Evolutionary conservation across 2,888 invertebrate species (phyloP), one percentile per base, ranked within the genome.

Genomic region (Stenurella melanura): DNA sequence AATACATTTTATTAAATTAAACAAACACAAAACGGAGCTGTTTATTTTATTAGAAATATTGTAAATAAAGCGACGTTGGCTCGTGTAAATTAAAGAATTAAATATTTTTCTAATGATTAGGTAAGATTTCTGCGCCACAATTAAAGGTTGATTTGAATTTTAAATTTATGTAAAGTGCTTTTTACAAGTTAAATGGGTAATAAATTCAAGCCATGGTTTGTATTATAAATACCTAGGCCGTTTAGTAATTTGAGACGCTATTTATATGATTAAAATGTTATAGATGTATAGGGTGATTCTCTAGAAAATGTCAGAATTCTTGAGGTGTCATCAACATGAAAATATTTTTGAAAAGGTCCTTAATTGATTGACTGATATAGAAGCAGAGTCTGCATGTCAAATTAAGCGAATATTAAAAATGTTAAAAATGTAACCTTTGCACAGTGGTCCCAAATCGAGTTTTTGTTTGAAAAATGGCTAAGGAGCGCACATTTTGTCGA

Each of bases 131-230:
- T 21, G 50, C 54, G 50, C 19, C 21, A 17, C 61, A 17, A 61
- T 38, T 38, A 42, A 58, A 12, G n/a, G 42, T n/a, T 19, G 21
- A 70, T 61, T 60, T 70, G 19, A 70, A 70, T 70, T 69, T 60
- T 42, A 70, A 70, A 61, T 70, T 38, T 70, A 70, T 70, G 70
- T 38, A 60, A 60, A 70, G 18, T 38, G 57, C 19, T 11, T 42
- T 67, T 54, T 60, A 70, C 42, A 42, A 70, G n/a, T 19, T 61
- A 60, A 70, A 58, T 61, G 26, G 69, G 60, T 70, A 61, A 60
- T 60, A 70, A 70, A 60, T 70, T 70, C 60, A 18, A 60, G 42
- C 42, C 70, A 42, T 70, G 60, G 38, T 50, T 70, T 60, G 70
- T 17, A 60, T 70, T 42, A 21, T 38, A 60, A 61, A 17, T 15